These are phyloP conservation scores for Athalia circularis DNA, from an alignment of 2,888 invertebrate genomes.

Conservation along the genomic window DNA sequence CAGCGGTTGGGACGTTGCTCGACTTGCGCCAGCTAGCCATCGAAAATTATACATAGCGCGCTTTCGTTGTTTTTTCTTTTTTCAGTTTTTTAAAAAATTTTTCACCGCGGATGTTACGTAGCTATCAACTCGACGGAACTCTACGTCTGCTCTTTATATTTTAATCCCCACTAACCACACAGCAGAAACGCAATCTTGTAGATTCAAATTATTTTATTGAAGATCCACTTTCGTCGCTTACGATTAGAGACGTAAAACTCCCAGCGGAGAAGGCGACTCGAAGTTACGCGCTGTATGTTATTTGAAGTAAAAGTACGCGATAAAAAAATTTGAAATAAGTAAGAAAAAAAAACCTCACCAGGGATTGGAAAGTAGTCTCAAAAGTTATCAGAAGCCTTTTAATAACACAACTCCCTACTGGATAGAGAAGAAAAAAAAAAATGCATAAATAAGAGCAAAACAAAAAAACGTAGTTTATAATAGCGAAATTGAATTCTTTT, in stretches of 20 bases:
- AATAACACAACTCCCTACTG: neutral
- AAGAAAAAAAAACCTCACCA: neutral
- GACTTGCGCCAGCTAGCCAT: neutral
- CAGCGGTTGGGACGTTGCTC: neutral
- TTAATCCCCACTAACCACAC: neutral
- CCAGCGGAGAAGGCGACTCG: too few relatives aligned
- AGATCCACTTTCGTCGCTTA: neutral
- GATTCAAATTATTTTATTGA: conserved; percentile 38
- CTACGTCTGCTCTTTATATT: neutral
- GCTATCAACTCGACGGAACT: conserved; percentile 7
- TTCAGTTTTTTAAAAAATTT: too few relatives aligned
- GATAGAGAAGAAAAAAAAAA: neutral
- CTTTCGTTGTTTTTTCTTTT: too few relatives aligned
- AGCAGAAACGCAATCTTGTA: conserved; percentile 14
- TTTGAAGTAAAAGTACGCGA: neutral
- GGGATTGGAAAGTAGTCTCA: neutral
- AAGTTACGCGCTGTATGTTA: neutral
- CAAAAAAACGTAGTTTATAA: neutral
- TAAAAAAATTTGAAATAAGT: neutral
- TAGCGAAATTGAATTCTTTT: too few relatives aligned
- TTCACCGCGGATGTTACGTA: neutral
- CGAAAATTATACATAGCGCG: too few relatives aligned
- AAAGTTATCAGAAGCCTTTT: conserved; percentile 7
- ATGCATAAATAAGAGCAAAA: neutral
- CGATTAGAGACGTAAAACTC: too few relatives aligned